Base-by-base conservation (phyloP, 2,113 vertebrate species). In the Scopus umbretta region DNA sequence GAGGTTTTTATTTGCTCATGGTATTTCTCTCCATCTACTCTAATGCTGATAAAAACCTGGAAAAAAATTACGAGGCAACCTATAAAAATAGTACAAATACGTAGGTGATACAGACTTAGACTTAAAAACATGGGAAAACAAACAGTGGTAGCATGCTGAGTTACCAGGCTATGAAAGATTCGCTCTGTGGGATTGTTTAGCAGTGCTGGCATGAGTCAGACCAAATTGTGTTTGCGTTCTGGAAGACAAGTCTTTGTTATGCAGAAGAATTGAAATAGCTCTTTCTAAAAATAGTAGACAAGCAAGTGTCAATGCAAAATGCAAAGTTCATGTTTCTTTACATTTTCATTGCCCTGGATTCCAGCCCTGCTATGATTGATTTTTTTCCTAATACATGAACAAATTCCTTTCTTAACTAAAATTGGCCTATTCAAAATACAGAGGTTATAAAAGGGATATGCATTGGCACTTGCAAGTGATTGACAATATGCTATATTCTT, bases 241-340 rank as follows among this genome's bases (percentile, higher is more conserved):
- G 94, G 76, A 97, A 91, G 65, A 21, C 82, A 92, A 86, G 83
- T 65, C 88, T 94, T 90, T 94, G 84, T 88, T 88, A 65, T 50
- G 62, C 1, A 3, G 79, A 94, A 91, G 91, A 92, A 87, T 61
- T 80, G 75, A 95, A 94, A 89, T 93, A 93, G 66, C 92, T 94
- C 42, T 53, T 25, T 84, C 90, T 97, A 96, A 96, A 97, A 97
- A 97, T 94, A 96, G 88, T 34, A 70, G 84, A 76, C 66, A 81
- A 86, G 76, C 80, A 79, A 97, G 78, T 80, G 94, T 92, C 91
- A 89, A 26, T 25, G 63, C 70, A 86, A 80, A 96, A 91, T 67
- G 67, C 85, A 95, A 96, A 95, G 81, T 91, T 95, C 81, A 87
- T 32, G 26, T 87, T 81, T 91, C 81, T 95, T 97, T 92, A 72